Evolutionary conservation across 2,797 vertebrate species (phyloP).

Genomic region (Rhynchonycteris naso): DNA sequence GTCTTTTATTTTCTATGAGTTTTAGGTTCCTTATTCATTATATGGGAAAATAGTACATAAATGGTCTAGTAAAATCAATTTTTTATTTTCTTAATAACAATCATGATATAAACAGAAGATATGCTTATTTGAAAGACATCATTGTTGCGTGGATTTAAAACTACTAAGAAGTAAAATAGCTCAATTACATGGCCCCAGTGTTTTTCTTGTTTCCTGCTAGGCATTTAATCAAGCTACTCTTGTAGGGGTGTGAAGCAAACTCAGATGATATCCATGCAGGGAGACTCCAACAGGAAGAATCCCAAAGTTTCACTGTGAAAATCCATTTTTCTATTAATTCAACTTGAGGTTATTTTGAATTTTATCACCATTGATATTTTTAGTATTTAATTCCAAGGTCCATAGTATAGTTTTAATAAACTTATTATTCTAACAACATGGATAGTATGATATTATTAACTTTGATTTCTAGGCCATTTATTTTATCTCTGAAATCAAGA

Average conservation of each 20-base stretch:
- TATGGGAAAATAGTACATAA: neutral
- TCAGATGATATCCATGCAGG: neutral
- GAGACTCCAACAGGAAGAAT: neutral
- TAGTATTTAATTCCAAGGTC: neutral
- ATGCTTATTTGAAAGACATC: neutral
- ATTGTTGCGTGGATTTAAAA: neutral
- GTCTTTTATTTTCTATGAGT: neutral
- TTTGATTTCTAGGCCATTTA: neutral
- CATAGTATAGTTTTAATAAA: neutral
- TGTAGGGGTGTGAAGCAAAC: neutral
- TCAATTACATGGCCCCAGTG: neutral
- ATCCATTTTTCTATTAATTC: neutral
- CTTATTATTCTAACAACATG: neutral
- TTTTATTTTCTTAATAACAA: neutral
- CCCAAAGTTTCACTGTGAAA: neutral
- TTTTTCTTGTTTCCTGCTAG: neutral
- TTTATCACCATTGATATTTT: neutral
- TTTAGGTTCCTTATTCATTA: neutral
- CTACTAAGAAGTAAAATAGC: neutral
- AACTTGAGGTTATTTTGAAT: neutral
- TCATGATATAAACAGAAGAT: neutral
- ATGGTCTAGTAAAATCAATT: neutral
- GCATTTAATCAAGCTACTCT: neutral
- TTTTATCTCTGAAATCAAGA: constrained; percentile 21
- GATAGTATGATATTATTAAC: neutral